A percentile compares a stretch with the other conserved stretches of the same genome.
phyloP scores from a whole-genome alignment of 2,113 vertebrate genomes.

The Philantomba maxwellii region DNA sequence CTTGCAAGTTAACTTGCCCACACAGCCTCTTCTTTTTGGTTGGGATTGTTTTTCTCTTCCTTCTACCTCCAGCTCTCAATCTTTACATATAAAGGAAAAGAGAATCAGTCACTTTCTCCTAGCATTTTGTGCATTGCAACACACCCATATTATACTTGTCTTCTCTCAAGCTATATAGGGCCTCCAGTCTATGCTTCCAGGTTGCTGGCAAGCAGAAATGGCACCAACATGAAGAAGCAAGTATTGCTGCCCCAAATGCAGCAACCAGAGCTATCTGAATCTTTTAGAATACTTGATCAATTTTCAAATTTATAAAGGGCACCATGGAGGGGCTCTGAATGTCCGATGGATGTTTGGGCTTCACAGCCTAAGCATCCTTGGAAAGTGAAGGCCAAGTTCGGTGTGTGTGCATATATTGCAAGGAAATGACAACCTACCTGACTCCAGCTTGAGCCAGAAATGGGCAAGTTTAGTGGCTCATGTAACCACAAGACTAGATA shows the following conservation, averaged over 20 bases:
- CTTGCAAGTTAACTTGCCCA: not conserved
- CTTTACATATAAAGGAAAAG: not conserved
- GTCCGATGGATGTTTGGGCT: not conserved
- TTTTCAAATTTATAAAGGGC: not conserved
- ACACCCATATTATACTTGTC: not conserved
- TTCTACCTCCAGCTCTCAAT: not conserved
- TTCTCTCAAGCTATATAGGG: not conserved
- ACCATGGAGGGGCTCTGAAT: not conserved
- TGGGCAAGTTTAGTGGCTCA: not conserved
- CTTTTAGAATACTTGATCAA: not conserved
- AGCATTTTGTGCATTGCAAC: not conserved
- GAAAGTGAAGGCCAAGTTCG: not conserved
- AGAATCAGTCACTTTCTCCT: not conserved
- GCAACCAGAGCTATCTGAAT: not conserved
- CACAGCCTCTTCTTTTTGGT: not conserved
- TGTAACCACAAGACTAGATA: not conserved
- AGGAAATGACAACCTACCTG: not conserved
- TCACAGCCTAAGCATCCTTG: not conserved
- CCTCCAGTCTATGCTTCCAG: not conserved
- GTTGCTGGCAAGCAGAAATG: not conserved
- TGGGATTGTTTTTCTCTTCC: not conserved
- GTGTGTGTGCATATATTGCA: rapidly evolving
- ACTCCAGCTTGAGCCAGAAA: not conserved
- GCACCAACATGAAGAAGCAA: not conserved
- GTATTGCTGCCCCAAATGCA: not conserved